These are phyloP conservation scores for Coptodon rendalli DNA, from an alignment of 2,113 vertebrate species.

Conservation along the genomic window DNA sequence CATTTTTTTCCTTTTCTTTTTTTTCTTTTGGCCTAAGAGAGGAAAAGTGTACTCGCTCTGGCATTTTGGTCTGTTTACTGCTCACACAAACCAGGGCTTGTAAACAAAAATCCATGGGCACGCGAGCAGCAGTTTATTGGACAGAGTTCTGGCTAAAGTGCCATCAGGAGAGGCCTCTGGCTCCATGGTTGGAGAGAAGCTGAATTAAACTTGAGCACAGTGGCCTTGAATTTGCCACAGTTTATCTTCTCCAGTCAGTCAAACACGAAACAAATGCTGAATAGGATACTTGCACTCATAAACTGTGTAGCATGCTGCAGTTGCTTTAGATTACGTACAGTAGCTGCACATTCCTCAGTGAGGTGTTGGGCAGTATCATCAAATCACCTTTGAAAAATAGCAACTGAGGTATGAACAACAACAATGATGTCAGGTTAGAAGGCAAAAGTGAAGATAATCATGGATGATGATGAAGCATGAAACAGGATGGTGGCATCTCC, in stretches of 20 bases:
- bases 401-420: constrained; percentile 96
- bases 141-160: background rate
- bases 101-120: background rate
- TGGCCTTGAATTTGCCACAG: background rate
- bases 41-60: background rate
- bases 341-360: background rate
- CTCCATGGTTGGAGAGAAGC: background rate
- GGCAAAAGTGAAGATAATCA: constrained; percentile 92
- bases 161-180: background rate
- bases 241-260: background rate
- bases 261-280: background rate
- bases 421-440: constrained; percentile 98
- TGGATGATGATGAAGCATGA: constrained; percentile 97
- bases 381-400: background rate
- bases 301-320: background rate
- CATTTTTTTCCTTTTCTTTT: background rate
- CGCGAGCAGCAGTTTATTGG: background rate
- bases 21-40: background rate
- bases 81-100: background rate
- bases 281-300: accelerated
- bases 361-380: background rate
- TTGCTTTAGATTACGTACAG: background rate
- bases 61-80: background rate
- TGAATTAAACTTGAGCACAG: background rate
- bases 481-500: constrained; percentile 96